Percentiles rank a stretch among this genome's conserved stretches.
phyloP scores from a whole-genome alignment of 23 tunicate genomes.

The Trididemnum nubilum region DNA sequence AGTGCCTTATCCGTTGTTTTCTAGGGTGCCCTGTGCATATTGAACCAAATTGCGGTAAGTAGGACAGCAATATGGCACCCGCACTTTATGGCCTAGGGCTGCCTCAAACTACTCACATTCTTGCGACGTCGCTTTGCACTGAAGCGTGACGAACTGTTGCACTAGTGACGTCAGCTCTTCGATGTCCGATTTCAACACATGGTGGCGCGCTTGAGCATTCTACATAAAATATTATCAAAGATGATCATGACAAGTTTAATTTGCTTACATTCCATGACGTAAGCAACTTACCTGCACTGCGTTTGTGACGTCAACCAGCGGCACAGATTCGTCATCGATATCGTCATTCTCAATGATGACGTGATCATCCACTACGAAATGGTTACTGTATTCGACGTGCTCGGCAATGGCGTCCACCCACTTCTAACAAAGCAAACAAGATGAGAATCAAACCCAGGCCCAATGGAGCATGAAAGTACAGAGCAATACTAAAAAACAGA shows the following conservation, averaged over 20 bases:
- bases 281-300: slow-evolving; percentile 49
- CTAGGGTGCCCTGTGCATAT: no score
- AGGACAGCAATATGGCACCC: no score
- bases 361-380: slow-evolving; percentile 67
- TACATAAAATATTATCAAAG: slow-evolving; percentile 28
- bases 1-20: no score
- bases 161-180: slow-evolving; percentile 64
- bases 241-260: background rate
- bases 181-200: slow-evolving; percentile 51
- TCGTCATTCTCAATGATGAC: slow-evolving; percentile 52
- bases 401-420: slow-evolving; percentile 79
- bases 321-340: slow-evolving; percentile 43
- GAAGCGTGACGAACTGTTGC: slow-evolving; percentile 42
- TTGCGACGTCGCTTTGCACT: background rate
- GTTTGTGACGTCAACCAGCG: slow-evolving; percentile 59
- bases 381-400: slow-evolving; percentile 73
- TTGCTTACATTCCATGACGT: no score
- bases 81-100: no score
- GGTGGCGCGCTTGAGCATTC: slow-evolving; percentile 73
- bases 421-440: no score
- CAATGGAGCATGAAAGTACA: no score
- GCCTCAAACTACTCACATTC: slow-evolving; percentile 30
- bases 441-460: no score
- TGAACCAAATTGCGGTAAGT: no score
- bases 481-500: no score